Base-by-base conservation (phyloP, 2,888 invertebrate species). In the Erebia epiphron region DNA sequence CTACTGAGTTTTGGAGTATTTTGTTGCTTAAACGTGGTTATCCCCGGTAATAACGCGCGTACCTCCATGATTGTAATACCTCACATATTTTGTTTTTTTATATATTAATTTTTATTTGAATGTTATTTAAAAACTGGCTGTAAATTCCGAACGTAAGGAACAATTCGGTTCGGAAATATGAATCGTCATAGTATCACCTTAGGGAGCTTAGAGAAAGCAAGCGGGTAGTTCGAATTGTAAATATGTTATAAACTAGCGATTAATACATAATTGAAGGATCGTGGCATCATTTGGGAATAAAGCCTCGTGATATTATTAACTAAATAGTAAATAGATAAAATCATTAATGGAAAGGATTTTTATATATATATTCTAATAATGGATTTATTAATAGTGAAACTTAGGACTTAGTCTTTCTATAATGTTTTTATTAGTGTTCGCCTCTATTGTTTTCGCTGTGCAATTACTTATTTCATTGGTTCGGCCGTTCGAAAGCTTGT, bases 311-410 rank as follows among this genome's bases (percentile, higher is more conserved):
- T 93, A 93, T 92, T 91, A 91, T 89, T 86, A 91, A 91, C 85
- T 90, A 91, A 88, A 90, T 92, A 92, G 90, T 86, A 86, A 90
- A 91, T 92, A 92, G 90, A 90, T 90, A 86, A 91, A 92, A 92
- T 90, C 92, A 91, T 91, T 92, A 91, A 89, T 86, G 90, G 90
- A 92, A 90, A 90, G 90, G 87, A 91, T 91, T 93, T 92, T 92
- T 92, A 92, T 92, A 92, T 92, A 92, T 93, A 92, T 93, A 92
- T 92, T 92, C 91, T 90, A 91, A 89, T 92, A 90, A 92, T 91
- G 89, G 90, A 90, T 92, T 90, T 89, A 92, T 91, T 87, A 82
- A 85, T 93, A 91, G 91, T 89, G 82, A 91, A 92, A 90, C 90
- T 85, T 92, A 92, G 83, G 84, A 80, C 83, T 78, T 92, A 92